Evolutionary conservation across 92 coral and sea anemone species (phyloP), one percentile per base, ranked within the genome.

Genomic region (Porites cylindrica): DNA sequence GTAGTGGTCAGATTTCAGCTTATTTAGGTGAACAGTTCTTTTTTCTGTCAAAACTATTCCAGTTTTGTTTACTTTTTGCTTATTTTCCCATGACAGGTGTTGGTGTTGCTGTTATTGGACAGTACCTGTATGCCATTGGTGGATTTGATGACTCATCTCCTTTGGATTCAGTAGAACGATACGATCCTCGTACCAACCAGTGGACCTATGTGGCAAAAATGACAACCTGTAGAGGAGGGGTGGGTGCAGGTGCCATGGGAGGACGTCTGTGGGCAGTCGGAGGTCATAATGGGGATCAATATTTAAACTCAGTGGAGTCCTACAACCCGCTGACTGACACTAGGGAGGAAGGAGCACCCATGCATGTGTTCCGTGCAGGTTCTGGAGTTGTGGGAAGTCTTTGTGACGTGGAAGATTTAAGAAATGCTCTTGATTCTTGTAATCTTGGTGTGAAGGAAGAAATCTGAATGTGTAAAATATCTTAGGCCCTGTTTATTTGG

Each of bases 111-210:
- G 97, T 92, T 18, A 91, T 92, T 73, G 98, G 98, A 65, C 92
- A 88, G 69, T 77, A 86, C 87, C 86, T 96, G 29, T 96, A 91
- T 86, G 99, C 96, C 12, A 91, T 95, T 69, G 99, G 99, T 75
- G 99, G 99, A 64, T 96, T 96, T 91, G 99, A 96, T 56, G 99
- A 96, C 82, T 95, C 99, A 1, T 88, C 91, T 52, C 99, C 99
- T 6, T 69, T 96, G 68, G 91, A 96, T 72, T 95, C 99, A 38
- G 99, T 96, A 18, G 99, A 96, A 74, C 85, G 90, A 67, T 96
- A 91, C 29, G 91, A 91, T 56, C 96, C 98, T 70, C 66, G 51
- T 14, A 92, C 97, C 23, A 91, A 94, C 74, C 92, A 86, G 65
- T 96, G 99, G 99, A 90, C 89, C 8, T 91, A 90, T 72, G 93